These are phyloP conservation scores for Myotis lucifugus DNA, from an alignment of 2,113 vertebrate genomes.

Conservation along the genomic window DNA sequence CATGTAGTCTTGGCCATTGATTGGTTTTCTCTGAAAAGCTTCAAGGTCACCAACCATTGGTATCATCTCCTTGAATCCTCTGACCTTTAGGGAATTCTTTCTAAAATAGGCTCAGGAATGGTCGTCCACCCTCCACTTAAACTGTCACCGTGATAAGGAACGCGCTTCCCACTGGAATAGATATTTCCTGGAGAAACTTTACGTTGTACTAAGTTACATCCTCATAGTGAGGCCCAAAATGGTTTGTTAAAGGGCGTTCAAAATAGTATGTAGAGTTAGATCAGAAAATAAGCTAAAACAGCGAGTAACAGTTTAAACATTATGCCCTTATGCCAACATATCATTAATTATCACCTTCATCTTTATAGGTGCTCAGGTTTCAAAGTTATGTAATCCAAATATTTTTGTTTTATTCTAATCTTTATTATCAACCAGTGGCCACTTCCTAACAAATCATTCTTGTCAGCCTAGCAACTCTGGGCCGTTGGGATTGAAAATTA, in stretches of 20 bases:
- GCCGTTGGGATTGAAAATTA: background rate
- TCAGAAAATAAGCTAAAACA: background rate
- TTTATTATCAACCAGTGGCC: background rate
- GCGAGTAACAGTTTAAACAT: constrained; percentile 13
- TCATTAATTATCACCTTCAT: background rate
- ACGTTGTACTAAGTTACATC: background rate
- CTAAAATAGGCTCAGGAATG: background rate
- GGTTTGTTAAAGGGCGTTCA: background rate
- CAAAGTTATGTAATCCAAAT: background rate
- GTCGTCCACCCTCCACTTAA: constrained; percentile 17
- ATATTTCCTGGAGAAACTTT: constrained; percentile 29
- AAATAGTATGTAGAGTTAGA: background rate
- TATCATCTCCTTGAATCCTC: background rate
- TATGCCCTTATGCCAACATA: background rate
- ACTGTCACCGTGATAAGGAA: background rate
- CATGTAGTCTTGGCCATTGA: background rate
- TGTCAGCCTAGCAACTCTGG: background rate
- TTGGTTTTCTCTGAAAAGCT: constrained; percentile 43
- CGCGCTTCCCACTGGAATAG: background rate
- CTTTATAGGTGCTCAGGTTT: background rate
- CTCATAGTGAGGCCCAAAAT: background rate
- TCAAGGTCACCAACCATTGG: background rate
- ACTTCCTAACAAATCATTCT: background rate
- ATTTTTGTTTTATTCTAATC: background rate
- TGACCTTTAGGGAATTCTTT: constrained; percentile 33